Evolutionary conservation across 2,113 vertebrate genomes (phyloP).

Genomic region (Calypte anna): DNA sequence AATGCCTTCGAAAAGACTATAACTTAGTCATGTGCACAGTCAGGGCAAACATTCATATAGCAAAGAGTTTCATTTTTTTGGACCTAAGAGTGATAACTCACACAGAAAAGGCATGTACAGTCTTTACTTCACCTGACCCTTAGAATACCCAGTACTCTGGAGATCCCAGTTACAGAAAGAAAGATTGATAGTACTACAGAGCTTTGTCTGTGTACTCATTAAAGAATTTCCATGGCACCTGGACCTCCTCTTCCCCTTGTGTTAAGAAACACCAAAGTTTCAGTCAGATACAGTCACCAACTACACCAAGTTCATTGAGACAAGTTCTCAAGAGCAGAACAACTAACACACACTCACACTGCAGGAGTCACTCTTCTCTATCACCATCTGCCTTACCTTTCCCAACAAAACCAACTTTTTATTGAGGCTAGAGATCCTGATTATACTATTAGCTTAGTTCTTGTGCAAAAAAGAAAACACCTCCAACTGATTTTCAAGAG

Average conservation of each 20-base stretch:
- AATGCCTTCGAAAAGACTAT: neutral
- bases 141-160: neutral
- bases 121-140: neutral
- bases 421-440: neutral
- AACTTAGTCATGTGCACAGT: neutral
- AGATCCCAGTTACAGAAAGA: neutral
- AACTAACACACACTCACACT: neutral
- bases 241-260: neutral
- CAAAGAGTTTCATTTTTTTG: neutral
- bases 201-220: neutral
- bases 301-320: neutral
- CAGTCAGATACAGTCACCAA: neutral
- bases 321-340: neutral
- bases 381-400: neutral
- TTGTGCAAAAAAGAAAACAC: neutral
- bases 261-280: neutral
- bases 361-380: neutral
- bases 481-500: neutral
- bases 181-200: neutral
- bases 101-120: fast-evolving
- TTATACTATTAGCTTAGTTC: neutral
- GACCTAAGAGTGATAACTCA: neutral
- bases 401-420: neutral
- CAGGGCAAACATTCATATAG: neutral
- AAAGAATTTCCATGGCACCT: neutral